These are phyloP conservation scores for Perognathus longimembris DNA, from an alignment of 2,113 vertebrate species.

Conservation along the genomic window DNA sequence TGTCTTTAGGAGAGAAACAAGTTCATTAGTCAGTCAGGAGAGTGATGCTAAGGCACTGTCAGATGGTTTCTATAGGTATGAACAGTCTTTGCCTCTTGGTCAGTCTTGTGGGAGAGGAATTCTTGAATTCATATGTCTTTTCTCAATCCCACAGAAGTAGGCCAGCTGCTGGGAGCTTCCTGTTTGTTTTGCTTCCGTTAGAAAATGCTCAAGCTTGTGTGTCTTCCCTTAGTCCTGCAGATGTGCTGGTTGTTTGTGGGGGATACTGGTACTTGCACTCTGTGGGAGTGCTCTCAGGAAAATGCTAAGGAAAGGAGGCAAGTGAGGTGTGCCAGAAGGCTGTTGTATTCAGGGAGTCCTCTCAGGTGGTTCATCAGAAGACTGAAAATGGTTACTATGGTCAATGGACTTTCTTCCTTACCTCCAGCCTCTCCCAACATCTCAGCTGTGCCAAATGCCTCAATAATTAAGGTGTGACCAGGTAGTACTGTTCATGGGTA, in stretches of 20 bases:
- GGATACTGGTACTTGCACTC: too few relatives aligned
- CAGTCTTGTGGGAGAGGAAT: background rate
- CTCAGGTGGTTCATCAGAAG: background rate
- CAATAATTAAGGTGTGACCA: background rate
- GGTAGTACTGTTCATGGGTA: background rate
- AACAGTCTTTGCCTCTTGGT: fast-evolving
- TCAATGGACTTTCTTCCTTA: fast-evolving
- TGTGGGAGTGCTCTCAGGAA: too few relatives aligned
- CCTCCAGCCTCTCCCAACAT: background rate
- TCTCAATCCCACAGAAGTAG: background rate
- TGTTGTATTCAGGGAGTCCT: background rate
- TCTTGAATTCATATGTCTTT: background rate
- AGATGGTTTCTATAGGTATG: background rate
- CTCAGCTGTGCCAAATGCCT: background rate
- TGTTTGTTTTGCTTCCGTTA: background rate
- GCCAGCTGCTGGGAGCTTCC: background rate
- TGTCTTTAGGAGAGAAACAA: background rate
- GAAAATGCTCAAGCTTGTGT: background rate
- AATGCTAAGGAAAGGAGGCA: background rate
- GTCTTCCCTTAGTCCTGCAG: background rate
- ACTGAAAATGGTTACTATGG: background rate
- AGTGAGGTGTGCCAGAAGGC: background rate
- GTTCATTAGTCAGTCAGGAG: background rate
- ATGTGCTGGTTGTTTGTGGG: background rate
- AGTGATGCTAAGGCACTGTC: background rate